A percentile compares a stretch with the other conserved stretches of the same genome.
These are phyloP conservation scores for Lissocephala sabroskyi DNA, from an alignment of 2,888 invertebrate genomes.

Conservation along the genomic window DNA sequence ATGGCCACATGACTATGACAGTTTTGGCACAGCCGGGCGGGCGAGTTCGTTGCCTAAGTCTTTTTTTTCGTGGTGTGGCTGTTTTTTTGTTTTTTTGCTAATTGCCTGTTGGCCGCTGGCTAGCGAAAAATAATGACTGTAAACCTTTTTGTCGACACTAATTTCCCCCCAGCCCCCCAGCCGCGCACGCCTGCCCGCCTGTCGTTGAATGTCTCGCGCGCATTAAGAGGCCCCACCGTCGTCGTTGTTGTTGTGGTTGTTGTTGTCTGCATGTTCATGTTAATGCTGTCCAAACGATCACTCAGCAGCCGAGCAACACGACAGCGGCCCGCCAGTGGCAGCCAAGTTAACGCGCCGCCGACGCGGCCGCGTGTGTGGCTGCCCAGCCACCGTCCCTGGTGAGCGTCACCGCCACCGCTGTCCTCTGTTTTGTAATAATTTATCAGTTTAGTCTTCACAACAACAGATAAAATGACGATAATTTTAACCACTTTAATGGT, in stretches of 20 bases:
- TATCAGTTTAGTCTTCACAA: constrained; percentile 71
- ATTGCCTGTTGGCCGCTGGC: background rate
- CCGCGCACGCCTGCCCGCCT: background rate
- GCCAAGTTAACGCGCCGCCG: constrained; percentile 9
- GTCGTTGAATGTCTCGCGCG: constrained; percentile 42
- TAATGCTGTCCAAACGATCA: constrained; percentile 63
- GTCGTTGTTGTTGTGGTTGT: constrained; percentile 25
- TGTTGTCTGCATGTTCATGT: constrained; percentile 54
- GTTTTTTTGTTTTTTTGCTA: constrained; percentile 4
- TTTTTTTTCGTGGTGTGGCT: constrained; percentile 20
- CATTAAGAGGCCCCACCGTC: constrained; percentile 51
- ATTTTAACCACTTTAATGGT: constrained; percentile 73
- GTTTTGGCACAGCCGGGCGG: constrained; percentile 46
- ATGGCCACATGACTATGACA: constrained; percentile 58
- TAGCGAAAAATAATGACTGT: constrained; percentile 67
- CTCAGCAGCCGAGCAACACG: constrained; percentile 42
- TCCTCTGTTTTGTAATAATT: constrained; percentile 72
- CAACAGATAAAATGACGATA: constrained; percentile 72
- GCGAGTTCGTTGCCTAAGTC: constrained; percentile 57
- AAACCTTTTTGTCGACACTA: constrained; percentile 72
- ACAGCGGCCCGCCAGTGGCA: background rate
- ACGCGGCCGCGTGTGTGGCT: constrained; percentile 6
- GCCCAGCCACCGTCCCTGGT: no score
- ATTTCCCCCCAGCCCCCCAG: constrained; percentile 53
- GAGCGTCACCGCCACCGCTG: constrained; percentile 32